A percentile compares a stretch with the other conserved stretches of the same genome.
These are phyloP conservation scores for Aplysina aerophoba DNA, from an alignment of 37 sponge, comb jelly and placozoan species.

Conservation along the genomic window DNA sequence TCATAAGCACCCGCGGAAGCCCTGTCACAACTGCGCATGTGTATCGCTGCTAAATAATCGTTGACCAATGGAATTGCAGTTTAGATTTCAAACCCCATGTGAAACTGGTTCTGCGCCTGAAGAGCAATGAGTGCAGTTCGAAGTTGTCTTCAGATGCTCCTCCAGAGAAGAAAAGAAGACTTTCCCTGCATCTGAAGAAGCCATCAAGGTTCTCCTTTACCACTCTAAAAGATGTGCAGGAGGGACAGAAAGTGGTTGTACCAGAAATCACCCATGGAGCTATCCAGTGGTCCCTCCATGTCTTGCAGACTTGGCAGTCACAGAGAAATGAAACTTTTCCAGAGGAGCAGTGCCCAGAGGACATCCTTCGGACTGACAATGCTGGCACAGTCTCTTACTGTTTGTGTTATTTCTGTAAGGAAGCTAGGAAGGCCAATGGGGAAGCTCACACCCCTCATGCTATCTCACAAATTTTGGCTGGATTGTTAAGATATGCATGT, in stretches of 20 bases:
- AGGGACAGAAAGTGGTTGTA: constrained; percentile 16
- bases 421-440: constrained; percentile 38
- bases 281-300: constrained; percentile 4
- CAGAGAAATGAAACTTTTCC: constrained; percentile 20
- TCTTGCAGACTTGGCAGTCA: constrained; percentile 4
- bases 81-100: no score
- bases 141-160: no score
- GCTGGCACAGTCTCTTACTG: constrained; percentile 1
- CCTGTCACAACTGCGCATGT: no score
- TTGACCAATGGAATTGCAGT: no score
- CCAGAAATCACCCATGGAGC: constrained; percentile 3
- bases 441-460: constrained; percentile 27
- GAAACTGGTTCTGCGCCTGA: no score
- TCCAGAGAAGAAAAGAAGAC: no score
- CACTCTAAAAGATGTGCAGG: background rate
- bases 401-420: background rate
- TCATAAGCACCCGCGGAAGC: no score
- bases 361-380: background rate
- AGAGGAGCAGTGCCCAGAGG: constrained; percentile 29
- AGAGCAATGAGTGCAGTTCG: no score
- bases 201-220: no score
- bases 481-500: constrained; percentile 26
- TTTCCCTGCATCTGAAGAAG: no score
- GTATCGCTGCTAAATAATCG: no score
- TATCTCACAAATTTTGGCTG: constrained; percentile 14